phyloP scores from a whole-genome alignment of 53 echinoderm and acorn worm species.

The Astropecten irregularis region DNA sequence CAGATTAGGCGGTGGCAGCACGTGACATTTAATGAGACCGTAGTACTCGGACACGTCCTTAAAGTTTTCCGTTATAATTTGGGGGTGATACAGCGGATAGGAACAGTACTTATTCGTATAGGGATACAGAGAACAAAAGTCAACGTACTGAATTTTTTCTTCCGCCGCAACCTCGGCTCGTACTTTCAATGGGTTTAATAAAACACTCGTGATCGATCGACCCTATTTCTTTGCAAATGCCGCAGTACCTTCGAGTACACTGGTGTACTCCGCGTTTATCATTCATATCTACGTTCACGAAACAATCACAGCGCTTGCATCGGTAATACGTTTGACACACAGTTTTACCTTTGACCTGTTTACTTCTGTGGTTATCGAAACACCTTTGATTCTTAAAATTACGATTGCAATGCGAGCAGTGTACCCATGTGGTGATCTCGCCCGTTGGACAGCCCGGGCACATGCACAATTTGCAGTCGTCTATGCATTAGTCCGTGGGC shows the following conservation, averaged over 20 bases:
- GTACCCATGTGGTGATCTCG: no score
- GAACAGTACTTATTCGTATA: constrained; percentile 67
- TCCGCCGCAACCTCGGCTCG: no score
- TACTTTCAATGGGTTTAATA: no score
- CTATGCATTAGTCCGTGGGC: constrained; percentile 25
- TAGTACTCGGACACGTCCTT: constrained; percentile 47
- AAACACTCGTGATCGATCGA: no score
- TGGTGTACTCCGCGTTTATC: neutral
- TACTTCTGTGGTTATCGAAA: no score
- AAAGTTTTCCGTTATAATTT: constrained; percentile 28
- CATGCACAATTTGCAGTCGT: constrained; percentile 27
- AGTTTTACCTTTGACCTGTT: no score
- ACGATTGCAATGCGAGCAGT: constrained; percentile 17
- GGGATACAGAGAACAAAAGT: constrained; percentile 68
- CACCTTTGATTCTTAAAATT: constrained; percentile 59
- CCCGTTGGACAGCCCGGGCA: constrained; percentile 32
- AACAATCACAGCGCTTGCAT: neutral
- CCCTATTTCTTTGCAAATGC: neutral
- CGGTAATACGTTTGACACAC: constrained; percentile 26
- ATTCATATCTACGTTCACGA: neutral
- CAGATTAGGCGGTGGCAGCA: constrained; percentile 34
- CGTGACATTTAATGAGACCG: constrained; percentile 52
- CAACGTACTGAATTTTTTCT: constrained; percentile 65
- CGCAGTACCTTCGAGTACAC: neutral
- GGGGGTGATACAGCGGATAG: constrained; percentile 41